Conservation (phyloP, 2,888 invertebrate species). For the Drosophila paramelanica region DNA sequence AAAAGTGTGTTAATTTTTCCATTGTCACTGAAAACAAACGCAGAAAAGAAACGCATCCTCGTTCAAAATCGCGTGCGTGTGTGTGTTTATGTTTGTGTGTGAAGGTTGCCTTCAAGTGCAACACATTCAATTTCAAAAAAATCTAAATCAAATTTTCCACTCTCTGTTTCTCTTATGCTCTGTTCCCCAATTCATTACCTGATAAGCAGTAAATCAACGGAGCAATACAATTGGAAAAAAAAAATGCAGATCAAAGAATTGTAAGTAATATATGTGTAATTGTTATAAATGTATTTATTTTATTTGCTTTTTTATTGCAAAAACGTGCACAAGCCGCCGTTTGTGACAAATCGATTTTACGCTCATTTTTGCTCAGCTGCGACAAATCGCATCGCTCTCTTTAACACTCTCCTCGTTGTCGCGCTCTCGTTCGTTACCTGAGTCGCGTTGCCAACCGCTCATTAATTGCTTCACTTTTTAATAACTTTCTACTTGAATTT, state of each 20-base stretch:
- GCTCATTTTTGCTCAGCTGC: constrained; percentile 46
- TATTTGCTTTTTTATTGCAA: constrained; percentile 30
- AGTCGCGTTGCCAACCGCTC: constrained; percentile 54
- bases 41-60: constrained; percentile 28
- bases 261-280: constrained; percentile 62
- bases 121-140: constrained; percentile 51
- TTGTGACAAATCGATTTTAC: constrained; percentile 75
- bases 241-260: constrained; percentile 83
- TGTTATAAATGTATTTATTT: constrained; percentile 8
- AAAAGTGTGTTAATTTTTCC: constrained; percentile 15
- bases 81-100: constrained; percentile 30
- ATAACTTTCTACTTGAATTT: constrained; percentile 37
- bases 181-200: constrained; percentile 13
- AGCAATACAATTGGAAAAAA: constrained; percentile 49
- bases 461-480: constrained; percentile 31
- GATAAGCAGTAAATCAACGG: constrained; percentile 45
- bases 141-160: constrained; percentile 51
- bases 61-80: constrained; percentile 28
- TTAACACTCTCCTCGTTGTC: constrained; percentile 5
- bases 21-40: constrained; percentile 33
- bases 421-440: constrained; percentile 27
- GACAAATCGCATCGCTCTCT: constrained; percentile 31
- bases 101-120: constrained; percentile 71
- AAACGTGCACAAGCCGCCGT: constrained; percentile 52
- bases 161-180: constrained; percentile 26